These are phyloP conservation scores for Notoglanidium macrostoma DNA, from an alignment of 2,797 vertebrate genomes.

Conservation along the genomic window DNA sequence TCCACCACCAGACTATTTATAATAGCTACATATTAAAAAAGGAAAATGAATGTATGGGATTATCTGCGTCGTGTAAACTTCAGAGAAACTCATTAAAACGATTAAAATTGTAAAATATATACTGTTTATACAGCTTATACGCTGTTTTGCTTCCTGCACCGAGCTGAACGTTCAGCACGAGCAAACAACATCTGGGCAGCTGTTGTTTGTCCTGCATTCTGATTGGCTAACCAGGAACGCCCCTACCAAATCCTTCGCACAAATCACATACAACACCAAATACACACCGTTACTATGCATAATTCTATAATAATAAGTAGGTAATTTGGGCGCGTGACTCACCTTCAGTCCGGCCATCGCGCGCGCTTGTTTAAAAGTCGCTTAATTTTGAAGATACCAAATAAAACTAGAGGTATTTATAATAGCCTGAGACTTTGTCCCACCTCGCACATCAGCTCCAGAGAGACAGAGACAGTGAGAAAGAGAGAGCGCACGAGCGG, in stretches of 20 bases:
- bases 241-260: constrained; percentile 52
- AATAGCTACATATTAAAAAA: not conserved
- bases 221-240: constrained; percentile 77
- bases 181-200: constrained; percentile 73
- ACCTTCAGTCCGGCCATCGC: constrained; percentile 17
- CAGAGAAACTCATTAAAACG: not conserved
- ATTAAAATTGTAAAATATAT: not conserved
- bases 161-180: constrained; percentile 29
- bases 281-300: not conserved
- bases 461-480: constrained; percentile 14
- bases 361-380: not conserved
- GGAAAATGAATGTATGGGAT: not conserved
- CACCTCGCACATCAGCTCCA: not conserved
- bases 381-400: constrained; percentile 5
- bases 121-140: not conserved
- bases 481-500: constrained; percentile 50
- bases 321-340: not conserved
- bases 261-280: not conserved
- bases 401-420: not conserved
- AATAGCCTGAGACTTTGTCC: not conserved
- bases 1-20: not conserved
- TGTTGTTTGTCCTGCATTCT: constrained; percentile 66
- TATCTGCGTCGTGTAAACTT: not conserved
- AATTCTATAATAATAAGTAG: not conserved
- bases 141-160: too few relatives aligned